Evolutionary conservation across 2,888 invertebrate genomes (phyloP).

Genomic region (Chironomus riparius): DNA sequence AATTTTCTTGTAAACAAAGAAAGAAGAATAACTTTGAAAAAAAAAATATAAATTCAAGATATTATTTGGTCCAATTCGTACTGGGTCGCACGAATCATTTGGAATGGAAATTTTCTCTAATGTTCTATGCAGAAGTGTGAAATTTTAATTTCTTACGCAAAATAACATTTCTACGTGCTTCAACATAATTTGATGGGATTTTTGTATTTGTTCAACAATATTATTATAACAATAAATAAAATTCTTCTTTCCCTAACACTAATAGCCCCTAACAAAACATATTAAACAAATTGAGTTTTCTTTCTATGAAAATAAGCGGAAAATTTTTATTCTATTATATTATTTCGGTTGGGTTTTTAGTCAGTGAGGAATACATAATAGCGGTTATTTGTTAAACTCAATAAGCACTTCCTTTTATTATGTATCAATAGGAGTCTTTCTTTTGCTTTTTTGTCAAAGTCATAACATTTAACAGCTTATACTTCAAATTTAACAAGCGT

Average conservation of each 20-base stretch:
- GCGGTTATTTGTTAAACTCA: no score
- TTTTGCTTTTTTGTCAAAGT: background rate
- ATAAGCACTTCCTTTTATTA: no score
- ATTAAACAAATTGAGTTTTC: no score
- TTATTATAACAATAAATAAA: slow-evolving; percentile 7
- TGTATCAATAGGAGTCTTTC: no score
- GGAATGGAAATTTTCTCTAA: background rate
- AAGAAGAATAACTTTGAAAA: no score
- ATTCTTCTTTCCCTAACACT: background rate
- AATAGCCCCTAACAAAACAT: background rate
- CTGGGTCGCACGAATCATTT: no score
- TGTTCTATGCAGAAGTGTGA: background rate
- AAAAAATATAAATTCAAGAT: no score
- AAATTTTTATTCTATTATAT: background rate
- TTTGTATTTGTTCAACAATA: background rate
- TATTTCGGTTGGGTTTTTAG: background rate
- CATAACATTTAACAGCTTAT: background rate
- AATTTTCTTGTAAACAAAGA: no score
- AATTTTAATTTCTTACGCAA: background rate
- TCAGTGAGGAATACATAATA: no score
- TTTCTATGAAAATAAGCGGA: background rate
- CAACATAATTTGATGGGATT: slow-evolving; percentile 14
- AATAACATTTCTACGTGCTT: slow-evolving; percentile 9
- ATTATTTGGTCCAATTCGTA: no score
- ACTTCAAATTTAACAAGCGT: background rate